Evolutionary conservation across 2,113 vertebrate genomes (phyloP).

Genomic region (Apteryx mantelli): DNA sequence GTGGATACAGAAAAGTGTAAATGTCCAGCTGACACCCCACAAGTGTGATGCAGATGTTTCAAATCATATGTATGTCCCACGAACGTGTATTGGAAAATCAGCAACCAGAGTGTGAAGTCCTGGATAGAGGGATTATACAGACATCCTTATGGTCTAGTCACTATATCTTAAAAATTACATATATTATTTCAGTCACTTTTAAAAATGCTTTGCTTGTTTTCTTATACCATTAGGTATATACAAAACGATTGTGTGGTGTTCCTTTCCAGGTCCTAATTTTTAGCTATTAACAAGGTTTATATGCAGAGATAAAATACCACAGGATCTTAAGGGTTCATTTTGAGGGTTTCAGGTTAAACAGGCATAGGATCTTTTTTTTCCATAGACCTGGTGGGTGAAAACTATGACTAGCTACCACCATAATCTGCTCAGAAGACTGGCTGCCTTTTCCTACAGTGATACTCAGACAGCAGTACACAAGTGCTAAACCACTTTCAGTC

Average conservation of each 20-base stretch:
- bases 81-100: background rate
- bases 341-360: background rate
- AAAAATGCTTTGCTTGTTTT: background rate
- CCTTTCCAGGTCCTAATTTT: background rate
- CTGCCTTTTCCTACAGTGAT: background rate
- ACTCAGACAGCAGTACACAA: background rate
- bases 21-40: background rate
- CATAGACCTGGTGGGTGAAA: background rate
- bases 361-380: background rate
- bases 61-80: background rate
- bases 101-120: background rate
- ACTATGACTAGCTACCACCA: background rate
- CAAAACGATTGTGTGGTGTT: background rate
- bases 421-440: background rate
- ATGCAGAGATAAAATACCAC: background rate
- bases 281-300: background rate
- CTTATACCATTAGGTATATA: background rate
- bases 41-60: constrained; percentile 46
- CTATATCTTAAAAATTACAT: background rate
- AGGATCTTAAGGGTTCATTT: background rate
- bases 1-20: background rate
- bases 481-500: background rate
- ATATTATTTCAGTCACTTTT: background rate
- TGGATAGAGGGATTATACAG: background rate
- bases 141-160: background rate